Evolutionary conservation across 2,113 vertebrate species (phyloP).

Genomic region (Orientallactaga bullata): DNA sequence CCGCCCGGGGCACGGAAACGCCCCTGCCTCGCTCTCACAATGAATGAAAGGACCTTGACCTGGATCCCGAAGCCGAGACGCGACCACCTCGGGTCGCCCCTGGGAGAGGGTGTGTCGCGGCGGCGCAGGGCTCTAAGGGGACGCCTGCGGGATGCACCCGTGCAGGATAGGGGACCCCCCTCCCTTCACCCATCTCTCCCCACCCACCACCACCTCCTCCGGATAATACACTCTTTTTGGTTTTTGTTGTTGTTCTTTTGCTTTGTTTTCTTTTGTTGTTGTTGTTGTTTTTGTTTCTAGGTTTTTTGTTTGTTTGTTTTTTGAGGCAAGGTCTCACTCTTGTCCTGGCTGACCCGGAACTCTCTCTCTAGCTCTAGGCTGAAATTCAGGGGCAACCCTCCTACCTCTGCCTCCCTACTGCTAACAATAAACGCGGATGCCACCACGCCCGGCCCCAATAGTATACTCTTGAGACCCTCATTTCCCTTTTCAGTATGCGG

Average conservation of each 20-base stretch:
- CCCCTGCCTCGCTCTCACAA: not conserved
- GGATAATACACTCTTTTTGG: no score
- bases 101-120: not conserved
- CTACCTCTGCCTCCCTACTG: not conserved
- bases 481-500: not conserved
- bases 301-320: no score
- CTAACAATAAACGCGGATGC: no score
- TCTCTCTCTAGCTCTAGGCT: no score
- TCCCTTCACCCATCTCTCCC: not conserved
- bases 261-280: no score
- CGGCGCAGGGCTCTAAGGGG: not conserved
- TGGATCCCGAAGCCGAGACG: accelerated
- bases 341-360: no score
- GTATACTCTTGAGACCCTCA: not conserved
- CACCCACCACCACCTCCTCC: no score
- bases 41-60: not conserved
- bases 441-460: no score
- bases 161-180: not conserved
- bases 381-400: not conserved
- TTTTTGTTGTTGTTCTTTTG: no score
- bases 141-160: not conserved
- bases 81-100: not conserved
- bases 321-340: no score
- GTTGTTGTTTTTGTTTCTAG: no score
- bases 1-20: not conserved